Percentiles rank a stretch among this genome's conserved stretches.
Conservation (phyloP, 2,888 invertebrate species). For the Lasioglossum calceatum region DNA sequence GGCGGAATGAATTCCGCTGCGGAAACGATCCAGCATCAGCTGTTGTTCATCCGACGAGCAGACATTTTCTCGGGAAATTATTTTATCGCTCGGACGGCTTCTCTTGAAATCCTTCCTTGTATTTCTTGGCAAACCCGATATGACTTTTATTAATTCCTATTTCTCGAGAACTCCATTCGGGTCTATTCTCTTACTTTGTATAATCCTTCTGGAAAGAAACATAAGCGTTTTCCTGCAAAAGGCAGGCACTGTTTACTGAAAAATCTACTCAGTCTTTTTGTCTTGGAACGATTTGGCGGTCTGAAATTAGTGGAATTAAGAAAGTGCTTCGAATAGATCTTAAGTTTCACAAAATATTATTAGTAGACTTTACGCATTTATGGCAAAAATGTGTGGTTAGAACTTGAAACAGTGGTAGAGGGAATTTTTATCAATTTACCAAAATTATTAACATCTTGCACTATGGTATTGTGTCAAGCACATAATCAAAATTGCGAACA, state of each 20-base stretch:
- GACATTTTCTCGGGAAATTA: slow-evolving; percentile 6
- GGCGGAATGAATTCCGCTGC: slow-evolving; percentile 15
- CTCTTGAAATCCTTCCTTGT: background rate
- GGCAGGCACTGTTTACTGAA: background rate
- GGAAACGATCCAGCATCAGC: background rate
- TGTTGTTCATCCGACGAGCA: background rate
- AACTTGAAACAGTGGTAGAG: background rate
- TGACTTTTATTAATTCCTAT: background rate
- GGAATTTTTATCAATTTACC: no score
- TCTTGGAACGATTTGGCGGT: background rate
- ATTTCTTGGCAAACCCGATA: background rate
- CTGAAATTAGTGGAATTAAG: background rate
- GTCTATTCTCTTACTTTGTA: background rate
- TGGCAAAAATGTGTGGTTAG: background rate
- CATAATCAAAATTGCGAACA: no score
- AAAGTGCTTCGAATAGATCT: no score
- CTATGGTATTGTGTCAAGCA: no score
- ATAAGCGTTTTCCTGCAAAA: background rate
- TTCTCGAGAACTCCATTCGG: background rate
- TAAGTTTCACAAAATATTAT: no score
- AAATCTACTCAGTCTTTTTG: background rate
- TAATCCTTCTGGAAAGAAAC: background rate
- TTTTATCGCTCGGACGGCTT: background rate
- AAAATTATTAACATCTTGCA: background rate
- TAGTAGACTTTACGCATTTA: background rate